These are phyloP conservation scores for Apodemia zela DNA, from an alignment of 2,888 invertebrate species.

Conservation along the genomic window DNA sequence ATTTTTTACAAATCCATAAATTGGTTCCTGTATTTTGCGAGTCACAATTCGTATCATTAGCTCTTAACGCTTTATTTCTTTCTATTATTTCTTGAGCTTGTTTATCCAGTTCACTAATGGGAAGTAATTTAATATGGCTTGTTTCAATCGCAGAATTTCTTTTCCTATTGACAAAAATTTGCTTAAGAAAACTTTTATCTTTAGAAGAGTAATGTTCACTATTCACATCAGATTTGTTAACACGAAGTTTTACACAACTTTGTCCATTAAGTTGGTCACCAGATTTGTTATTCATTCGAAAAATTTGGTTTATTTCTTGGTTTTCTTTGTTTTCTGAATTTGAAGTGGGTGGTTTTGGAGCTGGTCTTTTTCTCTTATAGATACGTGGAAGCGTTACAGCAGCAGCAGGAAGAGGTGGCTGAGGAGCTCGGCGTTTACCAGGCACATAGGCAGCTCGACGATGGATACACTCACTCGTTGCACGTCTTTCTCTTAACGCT, in stretches of 20 bases:
- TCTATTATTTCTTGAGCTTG: conserved; percentile 88
- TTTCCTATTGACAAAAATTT: conserved; percentile 68
- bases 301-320: conserved; percentile 25
- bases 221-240: conserved; percentile 19
- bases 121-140: conserved; percentile 78
- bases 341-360: conserved; percentile 76
- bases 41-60: conserved; percentile 15
- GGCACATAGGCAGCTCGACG: conserved; percentile 85
- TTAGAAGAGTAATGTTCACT: conserved; percentile 57
- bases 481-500: conserved; percentile 68
- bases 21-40: conserved; percentile 33
- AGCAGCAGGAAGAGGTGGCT: conserved; percentile 77
- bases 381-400: conserved; percentile 59
- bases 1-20: conserved; percentile 59
- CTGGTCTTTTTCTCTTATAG: conserved; percentile 69
- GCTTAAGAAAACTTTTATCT: conserved; percentile 79
- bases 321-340: conserved; percentile 40
- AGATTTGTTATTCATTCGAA: conserved; percentile 44
- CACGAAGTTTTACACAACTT: conserved; percentile 7
- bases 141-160: conserved; percentile 57
- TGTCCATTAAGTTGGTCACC: conserved; percentile 12
- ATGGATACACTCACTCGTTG: conserved; percentile 82
- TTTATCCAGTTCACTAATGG: conserved; percentile 89
- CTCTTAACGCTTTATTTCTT: conserved; percentile 50
- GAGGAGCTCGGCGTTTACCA: conserved; percentile 87